These are phyloP conservation scores for Drosophila busckii DNA, from an alignment of 1,140 invertebrate genomes.

Conservation along the genomic window DNA sequence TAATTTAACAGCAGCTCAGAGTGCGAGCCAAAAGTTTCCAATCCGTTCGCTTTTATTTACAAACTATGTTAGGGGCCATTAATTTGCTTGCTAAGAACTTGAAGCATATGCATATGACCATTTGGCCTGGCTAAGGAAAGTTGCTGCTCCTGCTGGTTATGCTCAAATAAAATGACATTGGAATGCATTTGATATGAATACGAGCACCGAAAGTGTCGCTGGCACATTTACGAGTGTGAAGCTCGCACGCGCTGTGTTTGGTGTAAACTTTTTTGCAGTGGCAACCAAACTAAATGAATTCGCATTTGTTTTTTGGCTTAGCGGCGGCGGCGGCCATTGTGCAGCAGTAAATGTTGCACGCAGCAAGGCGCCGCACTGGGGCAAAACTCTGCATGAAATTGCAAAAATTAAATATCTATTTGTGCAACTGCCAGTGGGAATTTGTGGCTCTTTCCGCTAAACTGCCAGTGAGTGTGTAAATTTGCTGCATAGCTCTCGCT, in stretches of 20 bases:
- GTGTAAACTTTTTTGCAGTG: conserved; percentile 19
- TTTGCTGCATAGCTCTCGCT: conserved; percentile 24
- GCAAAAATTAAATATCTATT: conserved; percentile 73
- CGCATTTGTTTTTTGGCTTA: conserved; percentile 48
- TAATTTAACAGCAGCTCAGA: no score
- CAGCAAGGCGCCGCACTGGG: conserved; percentile 14
- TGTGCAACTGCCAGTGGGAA: conserved; percentile 41
- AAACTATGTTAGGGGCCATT: no score
- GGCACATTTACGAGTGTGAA: conserved; percentile 42
- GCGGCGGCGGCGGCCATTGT: conserved; percentile 27
- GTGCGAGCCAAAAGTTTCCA: no score
- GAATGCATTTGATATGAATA: no score
- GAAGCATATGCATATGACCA: no score
- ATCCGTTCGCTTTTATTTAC: no score
- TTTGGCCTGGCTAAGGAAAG: no score
- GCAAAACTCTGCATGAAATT: conserved; percentile 41
- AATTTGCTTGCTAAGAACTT: no score
- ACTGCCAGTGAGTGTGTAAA: conserved; percentile 4
- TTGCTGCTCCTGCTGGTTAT: no score
- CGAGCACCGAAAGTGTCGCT: conserved; percentile 11
- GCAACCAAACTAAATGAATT: conserved; percentile 54
- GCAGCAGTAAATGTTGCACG: conserved; percentile 9
- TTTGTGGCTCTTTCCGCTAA: conserved; percentile 28
- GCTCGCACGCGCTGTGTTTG: conserved; percentile 1
- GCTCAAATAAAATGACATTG: no score